Evolutionary conservation across 2,888 invertebrate species (phyloP).

Genomic region (Dasysyrphus tricinctus): DNA sequence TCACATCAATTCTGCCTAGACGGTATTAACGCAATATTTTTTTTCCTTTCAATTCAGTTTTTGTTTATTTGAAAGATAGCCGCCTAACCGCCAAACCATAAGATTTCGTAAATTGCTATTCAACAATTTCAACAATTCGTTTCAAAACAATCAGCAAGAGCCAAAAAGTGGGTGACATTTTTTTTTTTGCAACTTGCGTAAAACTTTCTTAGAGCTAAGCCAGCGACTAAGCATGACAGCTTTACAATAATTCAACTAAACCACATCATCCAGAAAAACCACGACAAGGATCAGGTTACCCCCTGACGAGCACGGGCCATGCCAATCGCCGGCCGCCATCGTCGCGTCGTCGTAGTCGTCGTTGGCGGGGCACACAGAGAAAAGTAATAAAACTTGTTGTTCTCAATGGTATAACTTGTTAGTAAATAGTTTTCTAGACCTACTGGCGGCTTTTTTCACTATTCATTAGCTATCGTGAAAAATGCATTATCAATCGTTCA

Average conservation of each 20-base stretch:
- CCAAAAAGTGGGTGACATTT: slow-evolving; percentile 51
- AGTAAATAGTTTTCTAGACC: slow-evolving; percentile 37
- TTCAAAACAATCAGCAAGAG: slow-evolving; percentile 14
- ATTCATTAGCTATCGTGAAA: slow-evolving; percentile 46
- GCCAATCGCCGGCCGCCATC: neutral
- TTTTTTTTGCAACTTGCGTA: slow-evolving; percentile 32
- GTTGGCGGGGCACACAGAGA: neutral
- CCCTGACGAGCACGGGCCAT: slow-evolving; percentile 57
- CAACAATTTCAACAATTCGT: slow-evolving; percentile 50
- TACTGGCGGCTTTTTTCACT: slow-evolving; percentile 51
- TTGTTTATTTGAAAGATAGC: neutral
- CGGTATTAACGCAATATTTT: slow-evolving; percentile 44
- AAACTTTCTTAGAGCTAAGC: slow-evolving; percentile 50
- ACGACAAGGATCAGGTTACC: slow-evolving; percentile 46
- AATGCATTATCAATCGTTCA: slow-evolving; percentile 39
- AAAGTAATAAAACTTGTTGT: slow-evolving; percentile 10
- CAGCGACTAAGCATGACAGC: slow-evolving; percentile 27
- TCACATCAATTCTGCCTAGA: slow-evolving; percentile 34
- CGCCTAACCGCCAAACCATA: slow-evolving; percentile 46
- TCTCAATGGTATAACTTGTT: slow-evolving; percentile 28
- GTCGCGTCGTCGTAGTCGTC: neutral
- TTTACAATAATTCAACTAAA: slow-evolving; percentile 49
- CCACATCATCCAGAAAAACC: slow-evolving; percentile 41
- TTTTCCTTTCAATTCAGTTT: slow-evolving; percentile 5
- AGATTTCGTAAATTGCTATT: slow-evolving; percentile 23